These are phyloP conservation scores for Pharmacophagus antenor DNA, from an alignment of 2,888 invertebrate species.

Conservation along the genomic window DNA sequence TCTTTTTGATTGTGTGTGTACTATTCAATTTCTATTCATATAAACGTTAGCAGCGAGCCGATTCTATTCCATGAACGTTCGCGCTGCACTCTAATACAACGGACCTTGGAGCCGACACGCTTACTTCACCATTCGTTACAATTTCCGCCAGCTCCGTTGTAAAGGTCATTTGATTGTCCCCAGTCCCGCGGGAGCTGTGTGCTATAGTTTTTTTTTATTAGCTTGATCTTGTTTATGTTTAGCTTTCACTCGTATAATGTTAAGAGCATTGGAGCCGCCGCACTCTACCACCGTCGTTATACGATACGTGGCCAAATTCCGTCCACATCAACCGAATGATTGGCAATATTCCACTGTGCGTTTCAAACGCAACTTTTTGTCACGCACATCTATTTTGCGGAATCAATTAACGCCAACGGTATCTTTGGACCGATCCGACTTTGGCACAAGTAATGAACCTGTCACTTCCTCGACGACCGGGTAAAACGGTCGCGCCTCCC, in stretches of 20 bases:
- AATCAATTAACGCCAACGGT: no score
- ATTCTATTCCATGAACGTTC: background rate
- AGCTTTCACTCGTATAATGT: background rate
- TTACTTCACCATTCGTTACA: constrained; percentile 8
- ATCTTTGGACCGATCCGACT: no score
- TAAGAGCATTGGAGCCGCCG: background rate
- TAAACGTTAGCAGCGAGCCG: no score
- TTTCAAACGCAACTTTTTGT: no score
- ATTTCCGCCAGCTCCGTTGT: constrained; percentile 4
- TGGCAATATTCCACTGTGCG: no score
- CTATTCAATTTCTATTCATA: background rate
- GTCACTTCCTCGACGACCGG: no score
- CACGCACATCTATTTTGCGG: no score
- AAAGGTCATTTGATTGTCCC: constrained; percentile 10
- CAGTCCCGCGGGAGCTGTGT: background rate
- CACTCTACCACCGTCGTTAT: background rate
- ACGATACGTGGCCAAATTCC: no score
- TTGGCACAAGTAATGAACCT: no score
- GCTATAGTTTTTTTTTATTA: background rate
- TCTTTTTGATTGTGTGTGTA: no score
- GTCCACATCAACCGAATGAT: no score
- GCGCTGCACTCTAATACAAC: background rate
- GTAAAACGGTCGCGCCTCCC: no score
- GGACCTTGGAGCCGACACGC: background rate
- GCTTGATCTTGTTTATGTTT: background rate